Percentiles rank a stretch among this genome's conserved stretches.
Evolutionary conservation across 2,888 invertebrate genomes (phyloP).

Genomic region (Elmis aenea): DNA sequence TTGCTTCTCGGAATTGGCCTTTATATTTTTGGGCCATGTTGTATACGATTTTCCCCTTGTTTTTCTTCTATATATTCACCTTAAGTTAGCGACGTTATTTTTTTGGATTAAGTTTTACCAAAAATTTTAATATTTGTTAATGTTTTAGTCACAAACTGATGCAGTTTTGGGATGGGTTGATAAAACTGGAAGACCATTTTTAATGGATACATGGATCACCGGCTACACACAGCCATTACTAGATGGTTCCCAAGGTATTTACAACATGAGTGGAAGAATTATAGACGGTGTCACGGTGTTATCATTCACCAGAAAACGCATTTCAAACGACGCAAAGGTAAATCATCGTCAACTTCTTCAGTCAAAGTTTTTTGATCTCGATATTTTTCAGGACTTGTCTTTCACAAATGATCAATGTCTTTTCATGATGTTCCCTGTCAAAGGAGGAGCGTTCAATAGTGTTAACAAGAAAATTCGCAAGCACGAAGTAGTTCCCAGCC

Average conservation of each 20-base stretch:
- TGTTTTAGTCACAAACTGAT: constrained; percentile 72
- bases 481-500: constrained; percentile 66
- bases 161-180: constrained; percentile 88
- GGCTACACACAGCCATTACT: constrained; percentile 73
- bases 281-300: constrained; percentile 73
- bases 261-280: constrained; percentile 62
- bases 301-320: constrained; percentile 72
- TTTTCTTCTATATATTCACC: too few relatives aligned
- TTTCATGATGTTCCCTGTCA: constrained; percentile 82
- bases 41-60: too few relatives aligned
- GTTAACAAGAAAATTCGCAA: constrained; percentile 82
- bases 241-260: constrained; percentile 70
- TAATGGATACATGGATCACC: constrained; percentile 84
- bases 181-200: constrained; percentile 68
- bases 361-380: constrained; percentile 4
- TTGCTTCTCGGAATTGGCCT: too few relatives aligned
- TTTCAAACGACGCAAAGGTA: constrained; percentile 61
- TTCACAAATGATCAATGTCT: constrained; percentile 79
- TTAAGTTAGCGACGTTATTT: too few relatives aligned
- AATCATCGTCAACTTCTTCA: too few relatives aligned
- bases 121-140: constrained; percentile 8
- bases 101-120: not conserved
- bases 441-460: constrained; percentile 76
- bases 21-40: too few relatives aligned
- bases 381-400: constrained; percentile 59